These are phyloP conservation scores for Camponotus fellah DNA, from an alignment of 2,888 invertebrate species.

Conservation along the genomic window DNA sequence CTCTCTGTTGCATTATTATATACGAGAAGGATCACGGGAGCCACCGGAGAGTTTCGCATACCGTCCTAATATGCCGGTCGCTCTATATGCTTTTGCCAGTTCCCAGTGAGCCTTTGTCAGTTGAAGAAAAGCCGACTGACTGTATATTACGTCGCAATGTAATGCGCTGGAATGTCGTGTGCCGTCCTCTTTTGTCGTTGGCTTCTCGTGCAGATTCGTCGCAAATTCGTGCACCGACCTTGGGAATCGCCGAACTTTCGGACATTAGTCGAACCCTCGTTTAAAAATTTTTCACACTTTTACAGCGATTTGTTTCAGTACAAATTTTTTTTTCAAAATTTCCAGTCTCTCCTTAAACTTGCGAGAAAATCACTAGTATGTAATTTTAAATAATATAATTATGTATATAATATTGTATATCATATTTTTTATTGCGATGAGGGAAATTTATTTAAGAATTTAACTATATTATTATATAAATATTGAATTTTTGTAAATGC, in stretches of 20 bases:
- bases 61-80: constrained; percentile 84
- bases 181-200: constrained; percentile 67
- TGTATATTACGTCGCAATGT: constrained; percentile 85
- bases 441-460: not conserved
- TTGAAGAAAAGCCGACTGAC: constrained; percentile 83
- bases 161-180: constrained; percentile 72
- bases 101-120: constrained; percentile 80
- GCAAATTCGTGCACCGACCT: constrained; percentile 9
- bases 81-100: constrained; percentile 81
- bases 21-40: constrained; percentile 63
- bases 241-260: constrained; percentile 4
- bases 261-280: not conserved
- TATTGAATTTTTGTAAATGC: not conserved
- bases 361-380: not conserved
- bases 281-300: not conserved
- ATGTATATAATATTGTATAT: not conserved
- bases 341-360: not conserved
- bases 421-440: not conserved
- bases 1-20: constrained; percentile 77
- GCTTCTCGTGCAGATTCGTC: constrained; percentile 52
- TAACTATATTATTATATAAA: not conserved
- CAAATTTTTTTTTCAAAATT: not conserved
- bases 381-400: not conserved
- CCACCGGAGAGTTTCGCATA: constrained; percentile 76
- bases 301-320: not conserved